Evolutionary conservation across 1,140 invertebrate species (phyloP), one percentile per base, ranked within the genome.

Genomic region (Hycleus cichorii): DNA sequence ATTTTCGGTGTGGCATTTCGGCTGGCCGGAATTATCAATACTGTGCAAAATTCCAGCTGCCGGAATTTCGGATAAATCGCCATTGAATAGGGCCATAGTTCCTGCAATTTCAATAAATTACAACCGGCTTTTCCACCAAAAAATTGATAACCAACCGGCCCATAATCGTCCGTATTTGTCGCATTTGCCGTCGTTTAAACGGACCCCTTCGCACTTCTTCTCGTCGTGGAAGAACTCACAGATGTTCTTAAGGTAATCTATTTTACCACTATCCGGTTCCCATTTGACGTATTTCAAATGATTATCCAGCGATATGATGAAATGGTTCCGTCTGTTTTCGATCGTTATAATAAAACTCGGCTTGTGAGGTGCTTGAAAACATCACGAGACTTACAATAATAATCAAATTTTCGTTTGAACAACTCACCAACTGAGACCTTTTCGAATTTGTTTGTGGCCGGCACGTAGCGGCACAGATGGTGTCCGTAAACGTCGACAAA

Each of bases 151-250:
- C 3, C 25, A 38, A 60, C 63, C 63, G 24, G 61, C 64, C 81
- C 86, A 91, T 4, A 94, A 74, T 46, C 89, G 76, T 25, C 91
- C 91, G 5, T 66, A 71, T 0, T 83, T 79, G 73, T 95, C 91
- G 59, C 84, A 86, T 75, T 94, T 95, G 9, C 83, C 91, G 72
- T 94, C 91, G 67, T 94, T 94, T 59, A 89, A 83, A 61, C 89
- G 77, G 62, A 32, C 7, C 1, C 32, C 32, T 7, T 32, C 32
- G 7, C 32, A 32, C 4, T 5, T 32, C 2, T 2, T 4, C 7
- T 32, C 32, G 4, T 4, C 7, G 32, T 32, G 32, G 7, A 5
- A 7, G 32, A 32, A 32, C 3, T 32, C 7, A 32, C 32, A 32
- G 32, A 32, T 7, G 1, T 7, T 32, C 32, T 32, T 32, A 2